Evolutionary conservation across 2,113 vertebrate genomes (phyloP).

Genomic region (Andinoacara biseriatus): DNA sequence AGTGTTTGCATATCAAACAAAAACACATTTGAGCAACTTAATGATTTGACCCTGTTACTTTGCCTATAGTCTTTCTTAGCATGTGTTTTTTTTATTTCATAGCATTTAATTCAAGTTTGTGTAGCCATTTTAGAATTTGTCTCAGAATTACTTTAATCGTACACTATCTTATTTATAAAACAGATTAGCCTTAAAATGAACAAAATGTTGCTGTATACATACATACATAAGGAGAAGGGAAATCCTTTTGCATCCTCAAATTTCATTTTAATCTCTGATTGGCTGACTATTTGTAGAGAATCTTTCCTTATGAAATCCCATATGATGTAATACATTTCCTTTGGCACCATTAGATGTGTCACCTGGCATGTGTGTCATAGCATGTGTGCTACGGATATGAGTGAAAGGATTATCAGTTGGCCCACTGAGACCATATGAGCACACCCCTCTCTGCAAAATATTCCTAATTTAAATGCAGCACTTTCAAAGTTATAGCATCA

Average conservation of each 20-base stretch:
- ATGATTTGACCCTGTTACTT: neutral
- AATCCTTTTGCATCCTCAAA: neutral
- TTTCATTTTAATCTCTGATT: constrained; percentile 14
- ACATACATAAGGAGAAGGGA: neutral
- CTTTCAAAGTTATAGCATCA: neutral
- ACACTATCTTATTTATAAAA: neutral
- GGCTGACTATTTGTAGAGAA: neutral
- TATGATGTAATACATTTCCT: constrained; percentile 44
- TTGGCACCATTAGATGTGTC: constrained; percentile 47
- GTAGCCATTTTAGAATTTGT: neutral
- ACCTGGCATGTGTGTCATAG: constrained; percentile 49
- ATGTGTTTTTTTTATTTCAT: no score
- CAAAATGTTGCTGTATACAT: neutral
- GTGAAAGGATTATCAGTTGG: constrained; percentile 66
- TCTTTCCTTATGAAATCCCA: constrained; percentile 11
- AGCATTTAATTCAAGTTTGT: neutral
- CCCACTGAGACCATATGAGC: constrained; percentile 70
- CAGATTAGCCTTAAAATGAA: neutral
- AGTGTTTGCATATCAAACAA: neutral
- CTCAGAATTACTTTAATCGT: neutral
- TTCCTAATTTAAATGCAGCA: constrained; percentile 32
- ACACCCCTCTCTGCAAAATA: neutral
- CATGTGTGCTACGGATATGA: constrained; percentile 71
- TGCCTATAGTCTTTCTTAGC: neutral
- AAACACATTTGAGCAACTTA: neutral